Evolutionary conservation across 2,888 invertebrate genomes (phyloP).

Genomic region (Stegophylla sp.): DNA sequence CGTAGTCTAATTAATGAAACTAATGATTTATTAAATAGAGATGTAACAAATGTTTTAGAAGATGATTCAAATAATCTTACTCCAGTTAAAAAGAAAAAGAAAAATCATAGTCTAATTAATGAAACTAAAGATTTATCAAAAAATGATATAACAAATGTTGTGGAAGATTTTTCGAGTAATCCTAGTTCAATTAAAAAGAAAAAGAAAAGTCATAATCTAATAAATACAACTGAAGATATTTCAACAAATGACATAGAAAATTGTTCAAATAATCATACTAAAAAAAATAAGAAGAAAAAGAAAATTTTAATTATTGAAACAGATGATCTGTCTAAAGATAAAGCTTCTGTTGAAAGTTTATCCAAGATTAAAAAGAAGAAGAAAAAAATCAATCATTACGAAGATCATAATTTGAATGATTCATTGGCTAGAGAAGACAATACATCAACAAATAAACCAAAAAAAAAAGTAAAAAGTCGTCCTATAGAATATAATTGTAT

Average conservation of each 20-base stretch:
- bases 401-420: too few species aligned
- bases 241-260: not conserved
- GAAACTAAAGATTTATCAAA: not conserved
- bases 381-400: not conserved
- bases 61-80: not conserved
- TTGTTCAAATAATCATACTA: not conserved
- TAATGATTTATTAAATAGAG: not conserved
- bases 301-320: not conserved
- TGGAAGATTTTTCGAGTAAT: not conserved
- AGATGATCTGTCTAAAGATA: not conserved
- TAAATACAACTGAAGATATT: not conserved
- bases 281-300: constrained; percentile 20
- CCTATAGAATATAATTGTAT: not conserved
- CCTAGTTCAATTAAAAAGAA: not conserved
- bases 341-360: not conserved
- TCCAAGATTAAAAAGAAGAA: constrained; percentile 5
- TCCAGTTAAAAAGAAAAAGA: not conserved
- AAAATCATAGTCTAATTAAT: not conserved
- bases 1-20: not conserved
- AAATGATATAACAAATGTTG: not conserved
- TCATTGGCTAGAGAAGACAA: not conserved
- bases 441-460: not conserved
- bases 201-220: not conserved
- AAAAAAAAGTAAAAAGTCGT: not conserved
- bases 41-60: not conserved